Percentiles rank a stretch among this genome's conserved stretches.
Conservation (phyloP, 2,113 vertebrate species). For the Poeciliopsis prolifica region DNA sequence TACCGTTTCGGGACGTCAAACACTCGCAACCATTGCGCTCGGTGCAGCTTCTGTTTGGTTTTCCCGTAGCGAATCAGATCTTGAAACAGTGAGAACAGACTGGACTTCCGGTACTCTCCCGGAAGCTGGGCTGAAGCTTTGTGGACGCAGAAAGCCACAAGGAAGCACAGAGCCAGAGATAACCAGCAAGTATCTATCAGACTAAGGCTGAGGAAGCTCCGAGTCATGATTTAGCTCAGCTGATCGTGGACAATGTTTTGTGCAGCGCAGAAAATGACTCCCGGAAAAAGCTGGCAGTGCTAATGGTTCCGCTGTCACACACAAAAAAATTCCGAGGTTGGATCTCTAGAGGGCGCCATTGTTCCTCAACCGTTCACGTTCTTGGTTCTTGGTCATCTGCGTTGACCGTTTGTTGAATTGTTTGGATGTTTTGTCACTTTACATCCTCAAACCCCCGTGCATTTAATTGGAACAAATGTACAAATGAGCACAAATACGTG, state of each 20-base stretch:
- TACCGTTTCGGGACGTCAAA: conserved; percentile 81
- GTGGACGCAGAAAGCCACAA: conserved; percentile 58
- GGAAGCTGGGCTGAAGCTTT: conserved; percentile 27
- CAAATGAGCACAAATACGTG: no score
- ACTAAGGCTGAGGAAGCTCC: neutral
- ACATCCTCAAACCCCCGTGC: no score
- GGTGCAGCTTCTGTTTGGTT: conserved; percentile 68
- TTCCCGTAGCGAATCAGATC: conserved; percentile 81
- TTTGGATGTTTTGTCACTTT: no score
- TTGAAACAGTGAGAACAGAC: conserved; percentile 64
- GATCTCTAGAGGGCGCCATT: neutral
- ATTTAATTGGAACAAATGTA: no score
- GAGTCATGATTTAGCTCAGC: conserved; percentile 35
- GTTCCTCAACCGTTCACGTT: no score
- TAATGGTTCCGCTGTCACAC: conserved; percentile 40
- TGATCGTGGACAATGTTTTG: conserved; percentile 34
- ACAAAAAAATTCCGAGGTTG: neutral
- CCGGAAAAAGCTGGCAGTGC: neutral
- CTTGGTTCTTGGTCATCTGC: no score
- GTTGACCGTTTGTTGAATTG: no score
- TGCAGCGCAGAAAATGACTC: conserved; percentile 44
- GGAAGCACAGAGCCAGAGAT: conserved; percentile 63
- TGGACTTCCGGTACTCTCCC: conserved; percentile 5
- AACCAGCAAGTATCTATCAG: conserved; percentile 64
- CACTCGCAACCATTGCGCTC: conserved; percentile 46